Evolutionary conservation across 2,888 invertebrate species (phyloP), one percentile per base, ranked within the genome.

Genomic region (Ptilodon capucinus): DNA sequence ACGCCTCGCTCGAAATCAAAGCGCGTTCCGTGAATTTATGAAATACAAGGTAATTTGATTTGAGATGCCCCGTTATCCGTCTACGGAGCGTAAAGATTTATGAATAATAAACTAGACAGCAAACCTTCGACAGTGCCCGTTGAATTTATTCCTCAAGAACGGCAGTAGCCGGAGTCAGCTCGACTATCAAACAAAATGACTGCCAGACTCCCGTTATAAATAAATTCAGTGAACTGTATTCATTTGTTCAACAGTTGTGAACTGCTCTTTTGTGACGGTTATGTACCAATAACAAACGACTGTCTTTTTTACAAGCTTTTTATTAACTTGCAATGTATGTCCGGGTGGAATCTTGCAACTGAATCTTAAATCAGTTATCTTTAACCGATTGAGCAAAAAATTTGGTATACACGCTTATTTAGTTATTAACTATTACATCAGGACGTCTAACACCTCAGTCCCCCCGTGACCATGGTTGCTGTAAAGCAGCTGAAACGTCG

Each of bases 71-170:
- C 21, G 63, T 55, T 66, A 66, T 63, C 51, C 59, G 51, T 55
- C 59, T 58, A 66, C 59, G 43, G 46, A 58, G 53, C 51, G 49
- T 63, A 51, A 62, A 66, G 63, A 66, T 66, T 66, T 63, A 63
- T 63, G 67, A 66, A 66, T 66, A 63, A 66, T 66, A 63, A 66
- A 66, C 60, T 45, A 56, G 46, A 51, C 51, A 56, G 53, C 66
- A 65, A 48, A 67, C 60, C 60, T 64, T 63, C 48, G 56, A 42
- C 48, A 48, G 40, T 48, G 41, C 48, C 48, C 19, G 46, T 50
- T 54, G 43, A 63, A 56, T 64, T 66, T 66, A 64, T 66, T 63
- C 54, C 60, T 42, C 50, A 51, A 55, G 52, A 51, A 51, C 59
- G 46, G 59, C 49, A 55, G 49, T 46, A 5, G 35, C 35, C 18